A percentile compares a stretch with the other conserved stretches of the same genome.
phyloP scores from a whole-genome alignment of 2,888 invertebrate species.

The Macrosoma leucophasiata region DNA sequence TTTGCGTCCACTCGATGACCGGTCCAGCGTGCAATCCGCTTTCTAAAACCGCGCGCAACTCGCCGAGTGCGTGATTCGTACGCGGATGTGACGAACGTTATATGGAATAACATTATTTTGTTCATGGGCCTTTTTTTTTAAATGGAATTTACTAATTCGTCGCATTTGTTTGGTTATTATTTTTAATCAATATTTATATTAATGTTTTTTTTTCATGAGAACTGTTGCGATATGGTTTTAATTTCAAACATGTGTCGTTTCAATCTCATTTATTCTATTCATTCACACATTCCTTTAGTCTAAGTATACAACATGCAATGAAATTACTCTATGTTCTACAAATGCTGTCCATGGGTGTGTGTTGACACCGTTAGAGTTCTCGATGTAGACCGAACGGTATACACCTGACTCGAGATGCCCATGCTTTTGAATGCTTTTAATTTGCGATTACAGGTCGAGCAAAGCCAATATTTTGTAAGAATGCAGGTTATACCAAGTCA shows the following conservation, averaged over 20 bases:
- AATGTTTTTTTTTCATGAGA: too few relatives aligned
- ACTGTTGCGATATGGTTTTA: too few relatives aligned
- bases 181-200: too few relatives aligned
- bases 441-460: slow-evolving; percentile 10
- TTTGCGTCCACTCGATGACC: slow-evolving; percentile 47
- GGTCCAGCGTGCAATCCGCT: slow-evolving; percentile 60
- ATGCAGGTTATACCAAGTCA: too few relatives aligned
- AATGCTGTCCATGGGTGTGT: slow-evolving; percentile 35
- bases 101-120: too few relatives aligned
- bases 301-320: background rate
- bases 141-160: slow-evolving; percentile 5
- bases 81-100: slow-evolving; percentile 66
- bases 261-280: too few relatives aligned
- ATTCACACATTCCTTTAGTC: too few relatives aligned
- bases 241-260: too few relatives aligned
- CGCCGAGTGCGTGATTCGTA: slow-evolving; percentile 48
- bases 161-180: too few relatives aligned
- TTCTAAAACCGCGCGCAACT: slow-evolving; percentile 57
- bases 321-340: slow-evolving; percentile 32
- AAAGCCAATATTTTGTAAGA: too few relatives aligned
- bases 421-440: too few relatives aligned
- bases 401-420: slow-evolving; percentile 46
- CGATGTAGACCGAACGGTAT: slow-evolving; percentile 63
- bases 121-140: slow-evolving; percentile 23
- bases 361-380: slow-evolving; percentile 46